A percentile compares a stretch with the other conserved stretches of the same genome.
Conservation (phyloP, 2,888 invertebrate genomes). For the Troides oblongomaculatus region DNA sequence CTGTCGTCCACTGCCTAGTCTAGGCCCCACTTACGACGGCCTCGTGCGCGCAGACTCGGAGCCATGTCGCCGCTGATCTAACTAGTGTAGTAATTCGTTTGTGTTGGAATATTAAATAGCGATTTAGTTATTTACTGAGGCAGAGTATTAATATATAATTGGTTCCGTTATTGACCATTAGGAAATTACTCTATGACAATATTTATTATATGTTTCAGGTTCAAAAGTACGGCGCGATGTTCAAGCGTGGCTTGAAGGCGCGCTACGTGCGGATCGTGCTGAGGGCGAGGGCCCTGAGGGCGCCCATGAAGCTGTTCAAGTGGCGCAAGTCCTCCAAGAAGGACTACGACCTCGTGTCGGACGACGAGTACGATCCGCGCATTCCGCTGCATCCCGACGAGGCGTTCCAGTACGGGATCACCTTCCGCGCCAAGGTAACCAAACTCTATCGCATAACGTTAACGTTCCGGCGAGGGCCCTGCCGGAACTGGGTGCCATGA, state of each 20-base stretch:
- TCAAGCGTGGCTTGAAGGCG: slow-evolving; percentile 60
- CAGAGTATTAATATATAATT: no score
- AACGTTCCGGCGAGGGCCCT: no score
- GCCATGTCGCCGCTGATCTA: no score
- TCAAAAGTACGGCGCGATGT: slow-evolving; percentile 49
- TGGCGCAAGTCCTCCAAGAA: slow-evolving; percentile 89
- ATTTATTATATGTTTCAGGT: background rate
- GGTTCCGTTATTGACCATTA: no score
- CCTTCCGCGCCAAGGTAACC: slow-evolving; percentile 98
- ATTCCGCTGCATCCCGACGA: slow-evolving; percentile 98
- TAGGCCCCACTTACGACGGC: no score
- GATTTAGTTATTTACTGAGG: no score
- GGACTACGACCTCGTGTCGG: slow-evolving; percentile 95
- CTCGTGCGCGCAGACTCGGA: no score
- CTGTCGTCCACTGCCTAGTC: no score
- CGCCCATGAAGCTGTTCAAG: slow-evolving; percentile 70
- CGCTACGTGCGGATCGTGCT: slow-evolving; percentile 65
- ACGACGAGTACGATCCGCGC: slow-evolving; percentile 96
- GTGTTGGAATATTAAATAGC: no score
- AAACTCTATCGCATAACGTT: background rate
- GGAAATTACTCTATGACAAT: no score
- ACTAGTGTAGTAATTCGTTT: no score
- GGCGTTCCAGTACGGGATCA: slow-evolving; percentile 97
- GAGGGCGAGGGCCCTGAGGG: slow-evolving; percentile 60
- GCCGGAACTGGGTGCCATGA: no score